Evolutionary conservation across 2,888 invertebrate species (phyloP).

Genomic region (Scrobipalpa costella): DNA sequence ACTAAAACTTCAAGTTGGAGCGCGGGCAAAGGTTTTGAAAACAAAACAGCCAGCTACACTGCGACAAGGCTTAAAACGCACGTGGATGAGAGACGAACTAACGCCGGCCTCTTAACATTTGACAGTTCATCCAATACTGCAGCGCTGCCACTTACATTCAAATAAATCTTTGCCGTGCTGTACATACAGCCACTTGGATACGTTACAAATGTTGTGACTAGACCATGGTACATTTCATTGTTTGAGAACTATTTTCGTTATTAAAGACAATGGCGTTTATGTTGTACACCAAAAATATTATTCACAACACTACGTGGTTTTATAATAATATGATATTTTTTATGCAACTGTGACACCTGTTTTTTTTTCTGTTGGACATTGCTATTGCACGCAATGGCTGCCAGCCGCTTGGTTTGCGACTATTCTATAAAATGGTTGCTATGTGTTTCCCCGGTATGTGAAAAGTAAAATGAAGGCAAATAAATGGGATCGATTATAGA

Average conservation of each 20-base stretch:
- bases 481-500: too few species aligned
- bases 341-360: background rate
- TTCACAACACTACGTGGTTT: slow-evolving; percentile 1
- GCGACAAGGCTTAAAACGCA: too few species aligned
- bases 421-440: too few species aligned
- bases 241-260: slow-evolving; percentile 26
- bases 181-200: slow-evolving; percentile 8
- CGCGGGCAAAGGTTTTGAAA: slow-evolving; percentile 41
- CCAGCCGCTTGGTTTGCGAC: too few species aligned
- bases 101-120: too few species aligned
- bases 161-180: too few species aligned
- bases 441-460: too few species aligned
- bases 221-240: slow-evolving; percentile 24
- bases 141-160: too few species aligned
- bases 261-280: slow-evolving; percentile 31
- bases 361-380: background rate
- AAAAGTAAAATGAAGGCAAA: too few species aligned
- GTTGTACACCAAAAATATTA: slow-evolving; percentile 17
- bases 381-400: background rate
- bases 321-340: background rate
- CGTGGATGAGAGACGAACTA: too few species aligned
- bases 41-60: slow-evolving; percentile 33
- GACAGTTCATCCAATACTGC: too few species aligned
- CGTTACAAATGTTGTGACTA: slow-evolving; percentile 37
- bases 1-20: slow-evolving; percentile 34